Base-by-base conservation (phyloP, 2,888 invertebrate genomes). In the Chorisops tibialis region DNA sequence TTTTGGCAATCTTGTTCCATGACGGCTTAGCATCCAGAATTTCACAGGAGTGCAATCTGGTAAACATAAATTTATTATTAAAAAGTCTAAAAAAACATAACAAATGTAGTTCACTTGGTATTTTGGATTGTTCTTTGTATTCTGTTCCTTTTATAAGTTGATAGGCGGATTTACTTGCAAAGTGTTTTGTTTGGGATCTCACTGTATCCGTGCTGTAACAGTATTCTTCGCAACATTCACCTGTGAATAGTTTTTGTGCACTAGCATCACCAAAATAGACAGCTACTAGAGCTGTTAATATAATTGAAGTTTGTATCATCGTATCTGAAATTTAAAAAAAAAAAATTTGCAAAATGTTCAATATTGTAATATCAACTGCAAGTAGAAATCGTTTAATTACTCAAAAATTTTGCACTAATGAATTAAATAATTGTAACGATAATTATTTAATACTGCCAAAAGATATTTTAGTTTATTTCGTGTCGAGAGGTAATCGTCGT, bases 151-250 rank as follows among this genome's bases (percentile, higher is more conserved):
- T 85, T n/a, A 85, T 83, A 68, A 88, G 85, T 69, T 87, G 83
- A 73, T 92, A 93, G 0, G 90, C 85, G 0, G 91, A 90, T 78
- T 89, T 91, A 5, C 87, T 84, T 11, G 83, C 86, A 72, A 88
- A 88, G 56, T 85, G 80, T 22, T 71, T 71, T 1, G 74, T 74
- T 67, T 79, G 78, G 22, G 62, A 60, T 2, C 74, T 71, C 16
- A 73, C 73, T 7, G 60, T 63, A 59, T 79, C 79, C 63, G 70
- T 72, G 63, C 71, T 71, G 60, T 75, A 77, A 63, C 78, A 78
- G 58, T 79, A 77, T 47, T 71, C 69, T 58, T 69, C 68, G 52
- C 70, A 56, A 16, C 56, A 56, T 3, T 22, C 56, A 1, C 21
- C 43, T 9, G 7, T 12, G n/a, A 56, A 56, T 9, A 30, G 21